Conservation (phyloP, 2,888 invertebrate species). For the Nemotelus pantherinus region DNA sequence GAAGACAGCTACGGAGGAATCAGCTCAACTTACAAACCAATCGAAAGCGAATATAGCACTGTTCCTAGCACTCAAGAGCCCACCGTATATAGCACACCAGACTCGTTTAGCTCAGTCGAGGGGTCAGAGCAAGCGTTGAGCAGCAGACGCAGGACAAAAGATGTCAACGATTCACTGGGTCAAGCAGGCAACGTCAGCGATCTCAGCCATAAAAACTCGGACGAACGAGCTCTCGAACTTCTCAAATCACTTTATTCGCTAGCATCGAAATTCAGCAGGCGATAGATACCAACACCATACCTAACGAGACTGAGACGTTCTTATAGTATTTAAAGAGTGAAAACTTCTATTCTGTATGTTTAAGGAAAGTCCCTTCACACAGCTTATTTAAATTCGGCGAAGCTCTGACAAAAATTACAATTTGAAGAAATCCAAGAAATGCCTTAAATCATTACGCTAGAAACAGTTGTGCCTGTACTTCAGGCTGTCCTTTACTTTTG, state of each 20-base stretch:
- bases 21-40: conserved; percentile 37
- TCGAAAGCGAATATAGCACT: conserved; percentile 38
- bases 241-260: conserved; percentile 85
- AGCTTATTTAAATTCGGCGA: conserved; percentile 7
- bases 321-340: conserved; percentile 32
- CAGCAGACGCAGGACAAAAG: conserved; percentile 52
- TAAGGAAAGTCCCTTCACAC: conserved; percentile 6
- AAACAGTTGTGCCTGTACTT: too few species aligned
- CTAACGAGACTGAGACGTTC: conserved; percentile 41
- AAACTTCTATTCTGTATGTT: conserved; percentile 23
- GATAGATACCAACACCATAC: conserved; percentile 53
- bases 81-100: conserved; percentile 51
- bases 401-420: not conserved
- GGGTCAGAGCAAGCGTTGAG: conserved; percentile 56
- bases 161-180: conserved; percentile 52
- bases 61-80: conserved; percentile 58
- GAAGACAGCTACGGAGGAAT: conserved; percentile 36
- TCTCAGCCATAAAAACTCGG: conserved; percentile 70
- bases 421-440: too few species aligned
- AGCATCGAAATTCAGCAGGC: conserved; percentile 82
- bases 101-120: conserved; percentile 48
- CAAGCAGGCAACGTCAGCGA: conserved; percentile 60
- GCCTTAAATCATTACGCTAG: too few species aligned
- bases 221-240: conserved; percentile 82
- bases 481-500: too few species aligned